Evolutionary conservation across 2,888 invertebrate genomes (phyloP).

Genomic region (Malthinus seriepunctatus): DNA sequence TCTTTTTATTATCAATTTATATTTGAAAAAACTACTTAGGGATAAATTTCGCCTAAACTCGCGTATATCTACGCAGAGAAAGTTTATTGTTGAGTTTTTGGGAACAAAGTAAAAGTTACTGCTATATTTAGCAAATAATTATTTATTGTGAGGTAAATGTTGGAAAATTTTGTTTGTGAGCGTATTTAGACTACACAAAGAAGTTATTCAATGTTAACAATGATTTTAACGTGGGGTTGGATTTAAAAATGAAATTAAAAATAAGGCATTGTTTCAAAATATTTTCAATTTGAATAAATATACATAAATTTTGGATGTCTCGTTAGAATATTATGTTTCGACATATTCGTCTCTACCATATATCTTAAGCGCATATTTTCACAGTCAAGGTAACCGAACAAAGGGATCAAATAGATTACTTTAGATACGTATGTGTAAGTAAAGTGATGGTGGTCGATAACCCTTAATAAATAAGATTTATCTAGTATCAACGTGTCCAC

Average conservation of each 20-base stretch:
- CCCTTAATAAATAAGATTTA: constrained; percentile 31
- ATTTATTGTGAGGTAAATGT: too few species aligned
- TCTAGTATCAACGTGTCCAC: constrained; percentile 30
- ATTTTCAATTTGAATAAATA: background rate
- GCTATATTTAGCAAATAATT: too few species aligned
- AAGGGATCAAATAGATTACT: constrained; percentile 19
- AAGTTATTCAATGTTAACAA: too few species aligned
- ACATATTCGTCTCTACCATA: background rate
- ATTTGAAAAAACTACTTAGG: too few species aligned
- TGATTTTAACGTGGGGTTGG: too few species aligned
- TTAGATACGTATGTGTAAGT: constrained; percentile 22
- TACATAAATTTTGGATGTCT: background rate
- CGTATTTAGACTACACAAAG: too few species aligned
- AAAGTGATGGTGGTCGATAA: constrained; percentile 28
- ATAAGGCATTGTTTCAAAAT: background rate
- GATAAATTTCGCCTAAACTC: too few species aligned
- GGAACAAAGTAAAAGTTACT: too few species aligned
- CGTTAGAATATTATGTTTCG: background rate
- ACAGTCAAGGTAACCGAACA: constrained; percentile 7
- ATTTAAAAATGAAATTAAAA: background rate
- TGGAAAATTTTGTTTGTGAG: too few species aligned
- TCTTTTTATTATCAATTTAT: too few species aligned
- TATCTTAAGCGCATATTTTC: background rate
- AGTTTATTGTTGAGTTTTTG: too few species aligned
- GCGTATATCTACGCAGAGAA: too few species aligned